These are phyloP conservation scores for Halictus quadricinctus DNA, from an alignment of 2,888 invertebrate genomes.

Conservation along the genomic window DNA sequence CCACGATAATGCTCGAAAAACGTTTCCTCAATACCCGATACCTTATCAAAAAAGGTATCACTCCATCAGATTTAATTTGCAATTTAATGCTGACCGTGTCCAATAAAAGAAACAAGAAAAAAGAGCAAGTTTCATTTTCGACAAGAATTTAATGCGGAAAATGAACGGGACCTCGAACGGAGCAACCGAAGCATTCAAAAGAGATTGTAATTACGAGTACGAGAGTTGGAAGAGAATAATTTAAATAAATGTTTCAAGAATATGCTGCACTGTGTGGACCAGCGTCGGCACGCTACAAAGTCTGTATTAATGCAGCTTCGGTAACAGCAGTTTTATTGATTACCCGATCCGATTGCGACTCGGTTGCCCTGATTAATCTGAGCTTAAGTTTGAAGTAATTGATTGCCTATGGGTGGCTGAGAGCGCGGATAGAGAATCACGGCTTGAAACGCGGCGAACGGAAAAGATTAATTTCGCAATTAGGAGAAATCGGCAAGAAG, in stretches of 20 bases:
- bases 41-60: not conserved
- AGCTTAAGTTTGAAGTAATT: not conserved
- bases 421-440: not conserved
- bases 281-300: not conserved
- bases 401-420: not conserved
- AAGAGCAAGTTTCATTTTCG: not conserved
- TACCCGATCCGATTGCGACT: not conserved
- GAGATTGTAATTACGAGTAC: no score
- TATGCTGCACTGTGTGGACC: not conserved
- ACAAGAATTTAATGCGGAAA: not conserved
- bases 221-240: not conserved
- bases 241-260: not conserved
- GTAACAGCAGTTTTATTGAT: not conserved
- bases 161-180: not conserved
- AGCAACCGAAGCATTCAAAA: no score
- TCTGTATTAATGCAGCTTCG: not conserved
- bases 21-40: no score
- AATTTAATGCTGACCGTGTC: not conserved
- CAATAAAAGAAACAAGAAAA: no score
- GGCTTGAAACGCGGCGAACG: not conserved
- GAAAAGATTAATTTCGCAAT: constrained; percentile 20
- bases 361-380: not conserved
- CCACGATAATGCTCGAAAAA: not conserved
- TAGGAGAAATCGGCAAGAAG: constrained; percentile 23
- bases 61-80: not conserved